A percentile compares a stretch with the other conserved stretches of the same genome.
Evolutionary conservation across 2,113 vertebrate genomes (phyloP).

Genomic region (Gopherus flavomarginatus): DNA sequence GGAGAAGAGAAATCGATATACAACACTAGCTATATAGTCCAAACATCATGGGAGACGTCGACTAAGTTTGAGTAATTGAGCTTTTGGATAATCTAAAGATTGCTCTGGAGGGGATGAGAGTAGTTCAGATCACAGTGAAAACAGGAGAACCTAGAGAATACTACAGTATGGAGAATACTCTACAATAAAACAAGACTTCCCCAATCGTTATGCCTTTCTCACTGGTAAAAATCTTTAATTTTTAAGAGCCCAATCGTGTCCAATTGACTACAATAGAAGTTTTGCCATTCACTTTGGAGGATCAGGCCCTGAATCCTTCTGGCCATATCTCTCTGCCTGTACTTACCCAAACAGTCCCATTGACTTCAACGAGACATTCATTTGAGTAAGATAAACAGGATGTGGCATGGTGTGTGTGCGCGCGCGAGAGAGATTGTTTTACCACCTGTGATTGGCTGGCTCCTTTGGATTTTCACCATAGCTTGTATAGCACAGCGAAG

Average conservation of each 20-base stretch:
- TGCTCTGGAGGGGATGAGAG: background rate
- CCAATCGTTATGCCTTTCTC: background rate
- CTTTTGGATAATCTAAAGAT: slow-evolving; percentile 24
- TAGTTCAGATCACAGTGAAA: slow-evolving; percentile 9
- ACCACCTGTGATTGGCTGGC: background rate
- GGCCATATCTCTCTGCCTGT: background rate
- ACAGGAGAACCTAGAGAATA: background rate
- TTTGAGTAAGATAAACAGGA: background rate
- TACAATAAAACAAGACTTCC: background rate
- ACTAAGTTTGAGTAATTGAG: slow-evolving; percentile 10
- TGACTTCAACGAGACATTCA: background rate
- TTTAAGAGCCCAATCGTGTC: background rate
- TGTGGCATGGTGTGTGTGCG: background rate
- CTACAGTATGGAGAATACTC: slow-evolving; percentile 10
- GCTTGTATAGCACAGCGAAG: background rate
- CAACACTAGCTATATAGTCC: background rate
- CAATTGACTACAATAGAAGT: background rate
- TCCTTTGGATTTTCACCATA: background rate
- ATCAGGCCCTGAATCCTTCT: background rate
- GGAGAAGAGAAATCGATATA: slow-evolving; percentile 25
- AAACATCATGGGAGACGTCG: background rate
- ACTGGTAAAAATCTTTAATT: background rate
- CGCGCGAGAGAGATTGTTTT: background rate
- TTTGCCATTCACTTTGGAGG: background rate
- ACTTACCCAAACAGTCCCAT: background rate